Evolutionary conservation across 2,113 vertebrate genomes (phyloP).

Genomic region (Leptobrachium leishanense): DNA sequence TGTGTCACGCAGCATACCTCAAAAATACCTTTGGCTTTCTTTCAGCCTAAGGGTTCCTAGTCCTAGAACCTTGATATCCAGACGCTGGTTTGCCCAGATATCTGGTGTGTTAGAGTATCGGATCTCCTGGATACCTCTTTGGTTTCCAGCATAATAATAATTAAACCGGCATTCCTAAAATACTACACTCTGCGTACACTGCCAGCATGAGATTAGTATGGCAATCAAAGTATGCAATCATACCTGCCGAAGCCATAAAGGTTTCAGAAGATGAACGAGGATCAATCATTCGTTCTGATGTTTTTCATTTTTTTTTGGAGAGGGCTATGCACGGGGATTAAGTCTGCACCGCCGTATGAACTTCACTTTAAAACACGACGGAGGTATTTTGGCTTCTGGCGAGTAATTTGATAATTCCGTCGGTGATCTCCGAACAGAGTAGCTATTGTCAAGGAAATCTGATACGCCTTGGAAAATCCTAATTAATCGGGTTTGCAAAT

Average conservation of each 20-base stretch:
- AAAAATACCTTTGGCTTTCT: too few relatives aligned
- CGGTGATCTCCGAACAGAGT: slow-evolving; percentile 30
- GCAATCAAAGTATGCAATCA: neutral
- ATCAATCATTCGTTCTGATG: neutral
- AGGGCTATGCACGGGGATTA: neutral
- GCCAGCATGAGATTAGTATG: slow-evolving; percentile 1
- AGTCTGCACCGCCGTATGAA: slow-evolving; percentile 8
- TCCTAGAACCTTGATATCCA: too few relatives aligned
- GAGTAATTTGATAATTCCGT: slow-evolving; percentile 37
- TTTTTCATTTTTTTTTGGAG: neutral
- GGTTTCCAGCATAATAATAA: too few relatives aligned
- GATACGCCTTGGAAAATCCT: slow-evolving; percentile 33
- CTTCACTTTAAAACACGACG: neutral
- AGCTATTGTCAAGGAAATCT: slow-evolving; percentile 38
- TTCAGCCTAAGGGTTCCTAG: too few relatives aligned
- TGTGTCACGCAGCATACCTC: too few relatives aligned
- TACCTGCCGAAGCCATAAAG: neutral
- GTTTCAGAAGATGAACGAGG: neutral
- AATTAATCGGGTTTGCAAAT: slow-evolving; percentile 38
- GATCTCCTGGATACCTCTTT: too few relatives aligned
- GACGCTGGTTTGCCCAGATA: too few relatives aligned
- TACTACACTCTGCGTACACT: neutral
- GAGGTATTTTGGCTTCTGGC: slow-evolving; percentile 15
- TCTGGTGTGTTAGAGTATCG: too few relatives aligned
- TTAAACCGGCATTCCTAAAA: neutral